Conservation (phyloP, 2,797 vertebrate genomes). For the Enteromius trimaculatus region DNA sequence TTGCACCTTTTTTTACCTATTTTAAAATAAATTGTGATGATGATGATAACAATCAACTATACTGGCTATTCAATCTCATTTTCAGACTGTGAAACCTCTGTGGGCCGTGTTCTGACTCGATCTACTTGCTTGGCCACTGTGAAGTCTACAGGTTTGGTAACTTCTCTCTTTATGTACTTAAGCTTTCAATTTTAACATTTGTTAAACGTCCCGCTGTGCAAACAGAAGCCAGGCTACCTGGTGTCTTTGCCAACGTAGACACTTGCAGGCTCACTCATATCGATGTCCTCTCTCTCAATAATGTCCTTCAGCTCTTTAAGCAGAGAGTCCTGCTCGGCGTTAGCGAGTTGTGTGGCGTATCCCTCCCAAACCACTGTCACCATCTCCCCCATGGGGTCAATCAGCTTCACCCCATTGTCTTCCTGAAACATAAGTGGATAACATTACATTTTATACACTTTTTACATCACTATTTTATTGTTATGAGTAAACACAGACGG, state of each 20-base stretch:
- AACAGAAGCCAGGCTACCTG: slow-evolving; percentile 75
- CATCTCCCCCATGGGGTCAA: slow-evolving; percentile 97
- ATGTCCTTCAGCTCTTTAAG: slow-evolving; percentile 76
- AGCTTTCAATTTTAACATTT: neutral
- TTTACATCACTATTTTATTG: neutral
- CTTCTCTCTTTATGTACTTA: neutral
- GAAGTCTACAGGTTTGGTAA: slow-evolving; percentile 19
- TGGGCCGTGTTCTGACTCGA: neutral
- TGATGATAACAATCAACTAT: neutral
- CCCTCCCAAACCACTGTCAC: slow-evolving; percentile 87
- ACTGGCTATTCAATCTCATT: neutral
- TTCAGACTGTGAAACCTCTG: neutral
- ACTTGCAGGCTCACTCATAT: slow-evolving; percentile 78
- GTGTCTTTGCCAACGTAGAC: slow-evolving; percentile 92
- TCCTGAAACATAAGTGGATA: slow-evolving; percentile 74
- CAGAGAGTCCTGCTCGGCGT: slow-evolving; percentile 85
- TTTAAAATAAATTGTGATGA: too few species aligned
- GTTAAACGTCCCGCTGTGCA: neutral
- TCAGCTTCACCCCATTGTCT: slow-evolving; percentile 94
- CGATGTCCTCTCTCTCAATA: slow-evolving; percentile 80
- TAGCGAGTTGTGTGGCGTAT: slow-evolving; percentile 88
- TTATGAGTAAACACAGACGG: neutral
- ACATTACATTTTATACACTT: neutral
- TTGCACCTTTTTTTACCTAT: neutral
- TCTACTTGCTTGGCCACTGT: neutral